Conservation (phyloP, 1,140 invertebrate genomes). For the Diabrotica virgifera region DNA sequence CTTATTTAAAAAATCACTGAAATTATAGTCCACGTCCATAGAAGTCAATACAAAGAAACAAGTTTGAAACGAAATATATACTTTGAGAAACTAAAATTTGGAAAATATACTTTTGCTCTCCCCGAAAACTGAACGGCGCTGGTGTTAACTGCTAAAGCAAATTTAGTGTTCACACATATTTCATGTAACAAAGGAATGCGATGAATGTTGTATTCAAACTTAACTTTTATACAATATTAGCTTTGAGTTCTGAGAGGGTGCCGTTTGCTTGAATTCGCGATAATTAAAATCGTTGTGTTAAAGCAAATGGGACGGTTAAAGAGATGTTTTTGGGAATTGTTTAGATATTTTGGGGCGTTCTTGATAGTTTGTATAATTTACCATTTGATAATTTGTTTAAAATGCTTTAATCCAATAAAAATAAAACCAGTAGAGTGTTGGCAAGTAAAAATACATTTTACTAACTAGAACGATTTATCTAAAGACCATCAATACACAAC, state of each 20-base stretch:
- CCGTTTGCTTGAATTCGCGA: neutral
- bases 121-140: no score
- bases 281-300: conserved; percentile 1
- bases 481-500: no score
- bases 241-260: conserved; percentile 6
- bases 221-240: conserved; percentile 14
- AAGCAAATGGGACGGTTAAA: conserved; percentile 2
- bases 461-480: no score
- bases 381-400: neutral
- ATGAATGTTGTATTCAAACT: neutral
- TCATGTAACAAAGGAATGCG: neutral
- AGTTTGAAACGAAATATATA: no score
- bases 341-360: neutral
- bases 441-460: no score
- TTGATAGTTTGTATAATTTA: neutral
- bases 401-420: no score
- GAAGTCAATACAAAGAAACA: neutral
- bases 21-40: no score
- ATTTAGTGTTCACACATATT: conserved; percentile 16
- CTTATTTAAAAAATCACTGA: no score
- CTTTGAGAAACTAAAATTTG: no score
- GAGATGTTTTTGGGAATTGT: neutral
- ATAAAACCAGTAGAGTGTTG: no score
- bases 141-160: neutral
- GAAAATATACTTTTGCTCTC: no score